Conservation (phyloP, 2,888 invertebrate genomes). For the Amblyjoppa fuscipennis region DNA sequence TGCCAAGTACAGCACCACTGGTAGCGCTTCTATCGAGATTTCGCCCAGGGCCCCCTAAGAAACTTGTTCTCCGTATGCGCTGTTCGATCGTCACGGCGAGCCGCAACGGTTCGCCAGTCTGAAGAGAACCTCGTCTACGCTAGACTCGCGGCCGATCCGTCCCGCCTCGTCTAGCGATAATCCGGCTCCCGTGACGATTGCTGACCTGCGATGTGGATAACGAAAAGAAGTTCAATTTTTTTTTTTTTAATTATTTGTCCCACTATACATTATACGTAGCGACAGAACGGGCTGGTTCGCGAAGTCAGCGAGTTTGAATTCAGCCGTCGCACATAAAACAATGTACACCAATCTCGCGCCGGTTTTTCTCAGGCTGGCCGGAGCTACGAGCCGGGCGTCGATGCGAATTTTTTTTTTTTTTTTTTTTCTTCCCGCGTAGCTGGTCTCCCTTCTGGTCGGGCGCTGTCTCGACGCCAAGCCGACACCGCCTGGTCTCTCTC, state of each 20-base stretch:
- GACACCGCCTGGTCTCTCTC: constrained; percentile 12
- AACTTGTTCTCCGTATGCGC: constrained; percentile 33
- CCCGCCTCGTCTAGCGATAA: too few species aligned
- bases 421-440: constrained; percentile 5
- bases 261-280: neutral
- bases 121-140: neutral
- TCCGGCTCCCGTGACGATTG: too few species aligned
- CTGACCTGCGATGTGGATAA: neutral
- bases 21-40: constrained; percentile 21
- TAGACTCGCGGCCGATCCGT: too few species aligned
- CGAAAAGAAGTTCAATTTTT: neutral
- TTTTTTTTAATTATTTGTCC: neutral
- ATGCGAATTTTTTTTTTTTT: constrained; percentile 52
- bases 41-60: neutral
- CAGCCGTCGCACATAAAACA: neutral
- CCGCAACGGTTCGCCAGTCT: neutral
- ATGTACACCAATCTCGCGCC: neutral
- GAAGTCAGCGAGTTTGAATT: neutral
- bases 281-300: neutral
- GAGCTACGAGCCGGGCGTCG: constrained; percentile 8
- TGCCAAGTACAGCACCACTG: constrained; percentile 7
- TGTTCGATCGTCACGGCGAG: neutral
- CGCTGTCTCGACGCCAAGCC: constrained; percentile 27
- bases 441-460: constrained; percentile 21
- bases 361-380: neutral